Evolutionary conservation across 2,113 vertebrate species (phyloP), one percentile per base, ranked within the genome.

Genomic region (Nothobranchius kuhntae): DNA sequence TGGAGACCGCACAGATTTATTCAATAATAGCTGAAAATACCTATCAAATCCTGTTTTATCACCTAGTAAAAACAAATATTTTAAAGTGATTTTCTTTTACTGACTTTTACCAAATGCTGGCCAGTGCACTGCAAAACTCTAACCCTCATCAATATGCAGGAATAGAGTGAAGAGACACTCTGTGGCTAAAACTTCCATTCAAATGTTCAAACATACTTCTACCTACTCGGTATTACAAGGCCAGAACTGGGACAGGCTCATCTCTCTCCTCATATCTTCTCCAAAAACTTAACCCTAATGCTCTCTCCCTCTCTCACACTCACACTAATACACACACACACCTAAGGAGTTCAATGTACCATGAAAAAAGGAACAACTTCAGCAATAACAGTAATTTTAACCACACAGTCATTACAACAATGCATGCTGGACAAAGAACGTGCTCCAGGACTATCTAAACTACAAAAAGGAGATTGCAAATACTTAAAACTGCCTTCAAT

Each of bases 361-460:
- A 79, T 85, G 80, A 84, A 89, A 77, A 60, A 71, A 30, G 30
- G 48, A 71, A 60, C 52, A 70, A 81, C 83, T 84, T 84, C 61
- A 82, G 71, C 87, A 83, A 88, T 85, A 80, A 83, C 76, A 66
- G 76, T 78, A 82, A 83, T 80, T 87, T 84, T 71, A 81, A 81
- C 77, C 73, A 86, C 61, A 53, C 13, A 57, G 52, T 40, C 76
- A 81, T 87, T 85, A 83, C 56, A 64, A 78, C 72, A 84, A 75
- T 64, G 63, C 60, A 71, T 70, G 58, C 71, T 63, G 80, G 77
- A 80, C 78, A 82, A 78, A 86, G 82, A 86, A 83, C 53, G 54
- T 48, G 55, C 65, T 73, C 44, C 55, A 58, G 54, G 47, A 38
- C 50, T 45, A 70, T 65, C 44, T 24, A 45, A 85, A 77, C 77